phyloP scores from a whole-genome alignment of 2,888 invertebrate genomes.

The Hirtodrosophila trivittata region DNA sequence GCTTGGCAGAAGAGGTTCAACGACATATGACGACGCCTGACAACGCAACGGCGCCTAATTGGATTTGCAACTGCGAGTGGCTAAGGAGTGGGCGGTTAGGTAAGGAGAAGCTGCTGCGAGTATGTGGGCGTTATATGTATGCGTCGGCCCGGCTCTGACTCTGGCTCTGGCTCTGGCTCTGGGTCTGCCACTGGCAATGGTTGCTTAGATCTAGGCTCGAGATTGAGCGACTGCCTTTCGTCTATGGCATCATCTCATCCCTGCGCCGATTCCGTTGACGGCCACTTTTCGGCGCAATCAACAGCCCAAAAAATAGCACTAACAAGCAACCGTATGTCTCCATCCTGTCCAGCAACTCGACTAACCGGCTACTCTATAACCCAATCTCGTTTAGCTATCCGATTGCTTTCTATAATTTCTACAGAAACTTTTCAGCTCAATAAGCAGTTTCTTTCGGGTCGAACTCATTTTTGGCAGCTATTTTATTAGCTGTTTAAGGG shows the following conservation, averaged over 20 bases:
- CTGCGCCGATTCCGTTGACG: conserved; percentile 2
- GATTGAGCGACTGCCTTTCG: conserved; percentile 8
- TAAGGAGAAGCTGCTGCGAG: background rate
- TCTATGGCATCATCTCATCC: background rate
- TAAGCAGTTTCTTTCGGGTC: too few species aligned
- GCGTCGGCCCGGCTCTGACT: too few species aligned
- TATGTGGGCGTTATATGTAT: background rate
- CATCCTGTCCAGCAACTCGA: background rate
- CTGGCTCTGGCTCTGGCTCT: too few species aligned
- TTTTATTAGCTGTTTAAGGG: too few species aligned
- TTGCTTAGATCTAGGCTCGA: conserved; percentile 28
- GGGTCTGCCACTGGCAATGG: too few species aligned
- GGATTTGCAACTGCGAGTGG: conserved; percentile 65
- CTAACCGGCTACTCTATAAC: too few species aligned
- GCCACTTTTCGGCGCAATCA: conserved; percentile 68
- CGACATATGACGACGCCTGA: conserved; percentile 64
- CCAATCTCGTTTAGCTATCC: too few species aligned
- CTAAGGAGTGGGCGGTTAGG: conserved; percentile 1
- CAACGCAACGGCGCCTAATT: conserved; percentile 68
- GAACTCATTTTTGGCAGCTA: too few species aligned
- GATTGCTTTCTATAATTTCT: too few species aligned
- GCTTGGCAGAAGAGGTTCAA: conserved; percentile 58
- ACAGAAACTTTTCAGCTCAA: too few species aligned
- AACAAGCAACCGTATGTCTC: conserved; percentile 7
- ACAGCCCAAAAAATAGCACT: conserved; percentile 36